Percentiles rank a stretch among this genome's conserved stretches.
phyloP scores from a whole-genome alignment of 2,113 vertebrate species.

The Cariama cristata region DNA sequence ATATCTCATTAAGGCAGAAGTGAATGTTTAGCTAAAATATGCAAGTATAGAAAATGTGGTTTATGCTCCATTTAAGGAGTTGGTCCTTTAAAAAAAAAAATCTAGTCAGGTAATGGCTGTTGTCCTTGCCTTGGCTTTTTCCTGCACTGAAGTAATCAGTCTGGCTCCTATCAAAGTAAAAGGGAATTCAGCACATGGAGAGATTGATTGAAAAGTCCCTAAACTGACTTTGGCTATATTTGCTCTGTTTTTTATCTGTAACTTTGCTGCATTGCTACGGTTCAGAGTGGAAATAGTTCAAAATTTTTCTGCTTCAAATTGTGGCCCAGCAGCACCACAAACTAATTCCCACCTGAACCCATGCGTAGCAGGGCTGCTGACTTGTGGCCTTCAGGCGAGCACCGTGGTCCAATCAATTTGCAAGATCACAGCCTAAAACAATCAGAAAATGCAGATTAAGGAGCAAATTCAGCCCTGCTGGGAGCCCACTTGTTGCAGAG shows the following conservation, averaged over 20 bases:
- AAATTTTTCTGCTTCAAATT: background rate
- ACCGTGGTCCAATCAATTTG: background rate
- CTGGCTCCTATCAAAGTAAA: background rate
- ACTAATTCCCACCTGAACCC: background rate
- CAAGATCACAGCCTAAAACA: background rate
- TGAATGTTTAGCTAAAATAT: background rate
- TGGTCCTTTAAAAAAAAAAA: background rate
- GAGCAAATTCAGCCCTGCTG: background rate
- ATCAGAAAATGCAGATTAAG: background rate
- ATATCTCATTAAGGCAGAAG: background rate
- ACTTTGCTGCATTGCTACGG: background rate
- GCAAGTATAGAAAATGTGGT: background rate
- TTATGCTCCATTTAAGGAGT: background rate
- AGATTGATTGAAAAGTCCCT: background rate
- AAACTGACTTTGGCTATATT: background rate
- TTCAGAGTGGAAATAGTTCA: slow-evolving; percentile 29
- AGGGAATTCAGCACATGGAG: background rate
- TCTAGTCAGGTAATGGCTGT: background rate
- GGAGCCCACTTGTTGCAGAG: background rate
- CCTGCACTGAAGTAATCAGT: background rate
- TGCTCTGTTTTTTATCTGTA: slow-evolving; percentile 13
- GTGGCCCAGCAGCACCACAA: background rate
- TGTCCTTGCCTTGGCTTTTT: slow-evolving; percentile 34
- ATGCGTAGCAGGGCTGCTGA: accelerated
- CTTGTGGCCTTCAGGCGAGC: background rate